Evolutionary conservation across 2,888 invertebrate species (phyloP).

Genomic region (Itoplectis maculator): DNA sequence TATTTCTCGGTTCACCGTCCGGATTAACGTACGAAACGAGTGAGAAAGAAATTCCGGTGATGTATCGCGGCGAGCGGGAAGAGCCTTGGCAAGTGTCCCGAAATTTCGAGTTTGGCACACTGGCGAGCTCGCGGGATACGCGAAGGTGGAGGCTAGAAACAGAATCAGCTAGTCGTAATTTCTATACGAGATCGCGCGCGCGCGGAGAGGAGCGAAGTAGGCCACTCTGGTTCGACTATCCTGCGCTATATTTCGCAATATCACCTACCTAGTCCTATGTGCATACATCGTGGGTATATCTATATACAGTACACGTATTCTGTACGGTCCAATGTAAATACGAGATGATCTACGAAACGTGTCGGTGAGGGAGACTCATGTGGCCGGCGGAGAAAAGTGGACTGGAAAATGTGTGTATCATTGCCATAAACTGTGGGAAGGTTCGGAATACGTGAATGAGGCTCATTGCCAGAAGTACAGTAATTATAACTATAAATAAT

Average conservation of each 20-base stretch:
- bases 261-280: not conserved
- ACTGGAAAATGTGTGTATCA: too few species aligned
- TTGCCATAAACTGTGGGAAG: too few species aligned
- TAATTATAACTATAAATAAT: too few species aligned
- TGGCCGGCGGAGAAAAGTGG: too few species aligned
- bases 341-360: constrained; percentile 36
- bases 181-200: constrained; percentile 4
- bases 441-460: too few species aligned
- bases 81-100: constrained; percentile 41
- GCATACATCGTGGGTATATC: constrained; percentile 1
- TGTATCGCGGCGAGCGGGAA: constrained; percentile 1
- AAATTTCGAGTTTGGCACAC: constrained; percentile 43
- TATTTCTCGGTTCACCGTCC: not conserved
- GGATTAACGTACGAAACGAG: constrained; percentile 16
- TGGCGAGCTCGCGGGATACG: not conserved
- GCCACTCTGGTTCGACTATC: constrained; percentile 18
- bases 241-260: constrained; percentile 18
- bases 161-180: constrained; percentile 35
- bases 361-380: not conserved
- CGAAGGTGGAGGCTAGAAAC: not conserved
- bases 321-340: constrained; percentile 42
- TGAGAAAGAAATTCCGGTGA: constrained; percentile 22
- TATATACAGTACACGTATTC: constrained; percentile 24
- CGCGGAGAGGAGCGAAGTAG: constrained; percentile 37
- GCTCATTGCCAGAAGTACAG: too few species aligned